These are phyloP conservation scores for Hydrocynus forskahlii DNA, from an alignment of 2,797 vertebrate species.

Conservation along the genomic window DNA sequence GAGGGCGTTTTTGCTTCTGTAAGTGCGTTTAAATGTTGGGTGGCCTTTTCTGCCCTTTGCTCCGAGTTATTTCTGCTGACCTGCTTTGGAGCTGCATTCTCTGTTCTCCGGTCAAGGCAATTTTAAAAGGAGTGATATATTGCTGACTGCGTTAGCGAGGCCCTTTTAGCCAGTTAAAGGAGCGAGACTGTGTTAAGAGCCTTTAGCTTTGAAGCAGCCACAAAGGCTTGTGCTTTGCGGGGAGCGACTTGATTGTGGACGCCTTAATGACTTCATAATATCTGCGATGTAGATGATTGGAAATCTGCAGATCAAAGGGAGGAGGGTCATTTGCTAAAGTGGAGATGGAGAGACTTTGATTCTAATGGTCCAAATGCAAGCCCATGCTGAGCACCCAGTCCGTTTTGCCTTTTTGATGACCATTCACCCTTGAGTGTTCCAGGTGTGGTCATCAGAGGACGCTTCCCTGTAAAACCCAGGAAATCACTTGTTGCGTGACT, in stretches of 20 bases:
- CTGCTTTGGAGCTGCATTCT: neutral
- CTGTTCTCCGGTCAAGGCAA: neutral
- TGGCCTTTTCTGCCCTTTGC: neutral
- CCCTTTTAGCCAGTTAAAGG: conserved; percentile 17
- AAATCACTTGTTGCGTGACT: conserved; percentile 30
- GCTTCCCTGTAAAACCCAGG: neutral
- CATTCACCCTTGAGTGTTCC: conserved; percentile 5
- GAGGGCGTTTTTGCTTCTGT: neutral
- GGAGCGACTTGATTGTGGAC: neutral
- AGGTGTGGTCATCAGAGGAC: neutral
- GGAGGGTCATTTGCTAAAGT: conserved; percentile 3
- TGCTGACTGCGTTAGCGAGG: conserved; percentile 8
- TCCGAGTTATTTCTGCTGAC: neutral
- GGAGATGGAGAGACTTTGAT: neutral
- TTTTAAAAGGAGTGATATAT: neutral
- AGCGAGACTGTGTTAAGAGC: conserved; percentile 2
- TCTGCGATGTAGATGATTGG: neutral
- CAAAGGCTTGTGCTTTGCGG: neutral
- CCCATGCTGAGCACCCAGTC: neutral
- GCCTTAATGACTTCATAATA: conserved; percentile 6
- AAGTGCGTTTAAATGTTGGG: neutral
- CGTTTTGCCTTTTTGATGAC: neutral
- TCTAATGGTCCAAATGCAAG: conserved; percentile 8
- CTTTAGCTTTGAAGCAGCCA: conserved; percentile 3
- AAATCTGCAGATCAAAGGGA: conserved; percentile 13